Base-by-base conservation (phyloP, 2,113 vertebrate species). In the Cygnus buccinator region DNA sequence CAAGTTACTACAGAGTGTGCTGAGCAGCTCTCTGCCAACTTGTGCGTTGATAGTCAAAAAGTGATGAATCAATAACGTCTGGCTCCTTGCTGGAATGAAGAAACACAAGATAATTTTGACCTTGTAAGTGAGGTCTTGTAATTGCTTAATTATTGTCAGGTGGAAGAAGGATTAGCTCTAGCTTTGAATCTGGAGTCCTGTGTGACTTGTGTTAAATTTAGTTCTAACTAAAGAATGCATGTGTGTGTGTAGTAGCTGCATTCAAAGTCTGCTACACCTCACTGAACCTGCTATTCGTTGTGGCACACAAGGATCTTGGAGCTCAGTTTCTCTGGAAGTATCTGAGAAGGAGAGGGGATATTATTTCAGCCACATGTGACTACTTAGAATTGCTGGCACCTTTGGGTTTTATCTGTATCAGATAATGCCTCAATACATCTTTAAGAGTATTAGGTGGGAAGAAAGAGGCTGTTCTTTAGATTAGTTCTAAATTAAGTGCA, bases 61-160 rank as follows among this genome's bases (percentile, higher is more conserved):
- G 57, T 3, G 72, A 19, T 4, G 5, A 62, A 58, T n/a, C 7
- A 28, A 1, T 50, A 29, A 4, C n/a, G 8, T 13, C 5, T 20
- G 5, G 54, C 93, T 72, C 31, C 31, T 39, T 65, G 25, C 18
- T 37, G 58, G 54, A 87, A 28, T 59, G 61, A 66, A 75, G 35
- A 74, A 84, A 65, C 2, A 15, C 0, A 3, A 48, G 48, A 19
- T 70, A 41, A 33, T 94, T 94, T 89, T 92, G 66, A 89, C 25
- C 17, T 89, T 75, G 2, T 87, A 70, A 79, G 44, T 62, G 68
- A 93, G 82, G 74, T 87, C 50, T 76, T 87, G 8, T 59, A 94
- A 92, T 87, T 85, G 84, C 67, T 81, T 97, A 91, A 95, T 93
- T 71, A 73, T 77, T 91, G 74, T 94, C 95, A 95, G 89, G 89